phyloP scores from a whole-genome alignment of 2,888 invertebrate genomes.

The Limnephilus marmoratus region DNA sequence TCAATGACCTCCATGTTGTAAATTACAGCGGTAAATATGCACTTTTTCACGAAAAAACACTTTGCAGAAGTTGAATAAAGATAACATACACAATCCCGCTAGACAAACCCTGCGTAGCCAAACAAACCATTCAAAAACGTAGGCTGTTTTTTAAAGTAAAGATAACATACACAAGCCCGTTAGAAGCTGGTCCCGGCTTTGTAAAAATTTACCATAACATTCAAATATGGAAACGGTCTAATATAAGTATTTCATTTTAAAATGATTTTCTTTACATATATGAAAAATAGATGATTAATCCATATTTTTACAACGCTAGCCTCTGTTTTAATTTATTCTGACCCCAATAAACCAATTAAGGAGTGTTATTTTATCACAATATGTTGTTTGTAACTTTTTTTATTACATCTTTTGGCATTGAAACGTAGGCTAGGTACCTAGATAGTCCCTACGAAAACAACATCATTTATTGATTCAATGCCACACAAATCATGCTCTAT shows the following conservation, averaged over 20 bases:
- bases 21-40: too few species aligned
- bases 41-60: too few species aligned
- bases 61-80: too few species aligned
- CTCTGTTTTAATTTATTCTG: neutral
- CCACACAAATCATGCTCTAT: neutral
- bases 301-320: neutral
- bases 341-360: constrained; percentile 29
- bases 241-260: neutral
- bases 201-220: too few species aligned
- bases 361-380: constrained; percentile 24
- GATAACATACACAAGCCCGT: too few species aligned
- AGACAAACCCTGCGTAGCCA: too few species aligned
- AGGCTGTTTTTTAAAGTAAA: too few species aligned
- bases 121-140: too few species aligned
- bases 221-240: neutral
- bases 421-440: neutral
- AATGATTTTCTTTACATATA: neutral
- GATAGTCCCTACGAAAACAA: neutral
- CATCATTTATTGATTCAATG: neutral
- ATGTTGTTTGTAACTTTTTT: constrained; percentile 1
- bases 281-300: neutral
- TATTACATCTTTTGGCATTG: neutral
- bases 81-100: too few species aligned
- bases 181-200: too few species aligned
- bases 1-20: too few species aligned